These are phyloP conservation scores for Crax fasciolata DNA, from an alignment of 2,797 vertebrate genomes.

Conservation along the genomic window DNA sequence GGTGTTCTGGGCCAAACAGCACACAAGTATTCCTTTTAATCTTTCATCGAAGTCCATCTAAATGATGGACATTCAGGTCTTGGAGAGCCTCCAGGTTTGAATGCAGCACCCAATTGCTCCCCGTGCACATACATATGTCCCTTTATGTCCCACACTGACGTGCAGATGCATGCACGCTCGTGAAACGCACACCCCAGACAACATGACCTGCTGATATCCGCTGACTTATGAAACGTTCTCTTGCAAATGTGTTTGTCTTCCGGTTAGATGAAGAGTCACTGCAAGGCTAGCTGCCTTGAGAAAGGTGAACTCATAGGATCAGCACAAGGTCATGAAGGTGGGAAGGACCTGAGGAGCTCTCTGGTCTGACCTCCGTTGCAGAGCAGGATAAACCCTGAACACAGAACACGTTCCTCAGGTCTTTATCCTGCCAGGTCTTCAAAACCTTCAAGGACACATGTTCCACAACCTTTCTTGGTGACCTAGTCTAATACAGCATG, in stretches of 20 bases:
- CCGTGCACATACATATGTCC: fast-evolving
- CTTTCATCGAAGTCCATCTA: not conserved
- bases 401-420: not conserved
- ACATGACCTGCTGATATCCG: fast-evolving
- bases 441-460: fast-evolving
- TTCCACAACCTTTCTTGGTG: not conserved
- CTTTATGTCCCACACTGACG: not conserved
- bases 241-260: not conserved
- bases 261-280: not conserved
- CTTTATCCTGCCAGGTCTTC: not conserved
- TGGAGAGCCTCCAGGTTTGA: not conserved
- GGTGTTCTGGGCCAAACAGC: conserved; percentile 62
- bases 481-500: not conserved
- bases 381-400: not conserved
- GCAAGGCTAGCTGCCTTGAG: not conserved
- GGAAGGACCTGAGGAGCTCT: not conserved
- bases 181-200: not conserved
- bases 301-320: not conserved
- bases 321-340: not conserved
- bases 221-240: not conserved
- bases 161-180: not conserved
- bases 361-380: not conserved
- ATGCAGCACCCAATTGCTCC: not conserved
- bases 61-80: fast-evolving
- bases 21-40: not conserved